Evolutionary conservation across 2,888 invertebrate species (phyloP), one percentile per base, ranked within the genome.

Genomic region (Drosophila mayaguana): DNA sequence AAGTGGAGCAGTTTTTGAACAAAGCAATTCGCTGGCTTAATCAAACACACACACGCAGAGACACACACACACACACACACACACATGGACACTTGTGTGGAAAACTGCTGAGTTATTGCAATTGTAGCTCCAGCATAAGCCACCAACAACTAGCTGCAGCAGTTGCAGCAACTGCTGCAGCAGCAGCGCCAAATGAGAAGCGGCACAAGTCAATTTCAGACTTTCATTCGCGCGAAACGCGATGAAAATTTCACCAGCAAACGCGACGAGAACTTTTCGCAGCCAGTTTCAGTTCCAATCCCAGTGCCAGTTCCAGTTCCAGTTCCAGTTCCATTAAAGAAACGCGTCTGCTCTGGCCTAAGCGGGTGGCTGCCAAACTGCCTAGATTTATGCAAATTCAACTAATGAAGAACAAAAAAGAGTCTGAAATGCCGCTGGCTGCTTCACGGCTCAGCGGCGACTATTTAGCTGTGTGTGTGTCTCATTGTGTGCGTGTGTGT

Each of bases 201-300:
- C 90, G 76, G 88, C 90, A 90, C 88, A 90, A 81, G 89, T 80
- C 83, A 89, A 90, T 89, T 89, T 83, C 90, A 89, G 91, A 89
- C 89, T 89, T 89, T 89, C 89, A 88, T 88, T 88, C 90, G 88
- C 90, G 89, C 90, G 91, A 89, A 90, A 90, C 88, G 81, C 83
- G 89, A 85, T 88, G 90, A 90, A 50, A 88, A 90, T 90, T 90
- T 90, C 89, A 86, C 90, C 89, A 69, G 72, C 60, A 65, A 51
- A 22, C 36, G 53, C 63, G 53, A 50, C 67, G 63, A 75, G 69
- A 78, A 74, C 76, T 34, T 38, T 46, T 66, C 48, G 65, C 61
- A 55, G 53, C 54, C 61, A 75, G 63, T 74, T 74, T 59, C 75
- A 64, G 57, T 75, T 53, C 45, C 62, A 71, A 53, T 61, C 16